Base-by-base conservation (phyloP, 2,113 vertebrate species). In the Amphiprion percula region DNA sequence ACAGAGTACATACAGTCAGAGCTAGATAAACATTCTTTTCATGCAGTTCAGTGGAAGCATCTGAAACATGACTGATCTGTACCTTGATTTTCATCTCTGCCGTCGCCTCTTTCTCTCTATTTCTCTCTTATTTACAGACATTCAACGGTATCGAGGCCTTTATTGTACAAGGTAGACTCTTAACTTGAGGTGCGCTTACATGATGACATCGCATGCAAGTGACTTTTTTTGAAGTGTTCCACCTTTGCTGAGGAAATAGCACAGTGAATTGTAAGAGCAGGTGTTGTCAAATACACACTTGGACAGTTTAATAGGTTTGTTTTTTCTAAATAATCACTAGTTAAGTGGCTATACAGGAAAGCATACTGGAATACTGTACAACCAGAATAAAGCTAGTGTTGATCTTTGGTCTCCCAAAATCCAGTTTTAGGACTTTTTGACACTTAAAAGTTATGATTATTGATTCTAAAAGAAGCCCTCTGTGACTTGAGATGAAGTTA, bases 391-490 rank as follows among this genome's bases (percentile, higher is more conserved):
- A 92, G 79, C 90, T 84, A 71, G 74, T 37, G 37, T 69, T 87
- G 63, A 90, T 94, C 93, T 93, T 93, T 94, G 93, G 92, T 91
- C 72, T 88, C 76, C 85, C 63, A 83, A 85, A 88, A 86, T 77
- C 69, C 66, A 28, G 62, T 80, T 30, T 62, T 37, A 56, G 82
- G 68, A 73, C 67, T 78, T 87, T 21, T 74, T 71, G 66, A 89
- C 69, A 80, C 54, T 53, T 53, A 44, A 63, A 66, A 15, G 37
- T 53, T 2, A 7, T 54, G 47, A 73, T 65, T 55, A 66, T 67
- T 59, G 26, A 50, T 77, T 87, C 44, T 46, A 54, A 79, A 76
- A 66, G 54, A 80, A 90, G 75, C 77, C 72, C 74, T 90, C 56
- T 74, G 44, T 70, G 55, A 68, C 63, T 65, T 47, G 33, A 73